These are phyloP conservation scores for Drosophila nasuta DNA, from an alignment of 1,140 invertebrate genomes.

Conservation along the genomic window DNA sequence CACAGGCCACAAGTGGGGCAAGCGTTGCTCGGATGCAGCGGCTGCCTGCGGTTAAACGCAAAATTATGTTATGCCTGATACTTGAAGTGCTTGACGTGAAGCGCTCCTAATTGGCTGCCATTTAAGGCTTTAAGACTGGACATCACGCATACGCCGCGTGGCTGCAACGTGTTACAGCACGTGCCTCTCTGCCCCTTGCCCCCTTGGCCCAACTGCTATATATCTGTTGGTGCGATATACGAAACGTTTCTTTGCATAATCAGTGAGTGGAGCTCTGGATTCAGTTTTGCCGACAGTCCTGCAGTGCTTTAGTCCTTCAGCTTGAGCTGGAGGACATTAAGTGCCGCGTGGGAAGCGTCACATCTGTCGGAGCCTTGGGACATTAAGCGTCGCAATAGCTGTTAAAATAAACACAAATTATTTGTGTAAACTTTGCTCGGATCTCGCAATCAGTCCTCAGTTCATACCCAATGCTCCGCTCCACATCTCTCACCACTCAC, in stretches of 20 bases:
- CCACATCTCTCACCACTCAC: neutral
- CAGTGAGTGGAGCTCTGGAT: slow-evolving; percentile 36
- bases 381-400: slow-evolving; percentile 56
- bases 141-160: slow-evolving; percentile 65
- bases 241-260: slow-evolving; percentile 78
- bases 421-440: slow-evolving; percentile 78
- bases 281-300: slow-evolving; percentile 27
- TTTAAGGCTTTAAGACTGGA: slow-evolving; percentile 62
- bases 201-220: neutral
- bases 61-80: slow-evolving; percentile 57
- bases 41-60: slow-evolving; percentile 67
- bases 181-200: neutral
- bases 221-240: slow-evolving; percentile 48
- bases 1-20: slow-evolving; percentile 42
- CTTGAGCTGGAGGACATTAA: slow-evolving; percentile 53
- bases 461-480: neutral
- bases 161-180: slow-evolving; percentile 35
- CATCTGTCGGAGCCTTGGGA: slow-evolving; percentile 53
- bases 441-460: slow-evolving; percentile 40
- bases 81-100: slow-evolving; percentile 15
- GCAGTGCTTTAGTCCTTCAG: slow-evolving; percentile 15
- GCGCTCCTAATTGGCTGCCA: slow-evolving; percentile 64
- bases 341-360: slow-evolving; percentile 68
- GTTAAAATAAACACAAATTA: slow-evolving; percentile 83
- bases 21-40: slow-evolving; percentile 32